These are phyloP conservation scores for Atta colombica DNA, from an alignment of 1,140 invertebrate species.

Conservation along the genomic window DNA sequence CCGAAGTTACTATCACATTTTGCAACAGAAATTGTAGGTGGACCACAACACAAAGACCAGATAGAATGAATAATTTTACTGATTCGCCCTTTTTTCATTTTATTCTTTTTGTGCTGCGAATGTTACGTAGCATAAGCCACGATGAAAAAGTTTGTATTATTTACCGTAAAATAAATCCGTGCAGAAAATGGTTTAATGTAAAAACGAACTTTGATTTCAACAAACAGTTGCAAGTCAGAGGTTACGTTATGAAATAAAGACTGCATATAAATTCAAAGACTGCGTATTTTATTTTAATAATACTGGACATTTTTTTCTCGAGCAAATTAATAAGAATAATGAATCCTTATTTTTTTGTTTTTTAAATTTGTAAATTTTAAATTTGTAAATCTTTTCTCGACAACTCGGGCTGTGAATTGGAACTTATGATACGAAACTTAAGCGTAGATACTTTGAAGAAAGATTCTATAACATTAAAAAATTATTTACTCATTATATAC, in stretches of 20 bases:
- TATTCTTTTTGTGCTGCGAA: background rate
- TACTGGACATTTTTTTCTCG: background rate
- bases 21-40: background rate
- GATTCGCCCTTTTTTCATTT: background rate
- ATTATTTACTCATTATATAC: background rate
- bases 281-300: slow-evolving; percentile 18
- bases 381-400: background rate
- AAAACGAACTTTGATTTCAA: background rate
- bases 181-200: background rate
- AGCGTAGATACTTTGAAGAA: background rate
- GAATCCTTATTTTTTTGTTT: background rate
- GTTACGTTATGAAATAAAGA: background rate
- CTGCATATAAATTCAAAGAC: background rate
- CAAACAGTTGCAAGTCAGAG: background rate
- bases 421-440: background rate
- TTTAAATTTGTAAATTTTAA: background rate
- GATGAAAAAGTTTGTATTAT: slow-evolving; percentile 16
- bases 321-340: background rate
- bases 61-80: slow-evolving; percentile 16
- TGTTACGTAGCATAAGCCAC: background rate
- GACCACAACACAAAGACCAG: background rate
- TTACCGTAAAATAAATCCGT: slow-evolving; percentile 10
- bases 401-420: background rate
- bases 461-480: background rate
- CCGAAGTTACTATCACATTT: background rate